phyloP scores from a whole-genome alignment of 2,888 invertebrate species.

The Liopterus haemorrhoidalis region DNA sequence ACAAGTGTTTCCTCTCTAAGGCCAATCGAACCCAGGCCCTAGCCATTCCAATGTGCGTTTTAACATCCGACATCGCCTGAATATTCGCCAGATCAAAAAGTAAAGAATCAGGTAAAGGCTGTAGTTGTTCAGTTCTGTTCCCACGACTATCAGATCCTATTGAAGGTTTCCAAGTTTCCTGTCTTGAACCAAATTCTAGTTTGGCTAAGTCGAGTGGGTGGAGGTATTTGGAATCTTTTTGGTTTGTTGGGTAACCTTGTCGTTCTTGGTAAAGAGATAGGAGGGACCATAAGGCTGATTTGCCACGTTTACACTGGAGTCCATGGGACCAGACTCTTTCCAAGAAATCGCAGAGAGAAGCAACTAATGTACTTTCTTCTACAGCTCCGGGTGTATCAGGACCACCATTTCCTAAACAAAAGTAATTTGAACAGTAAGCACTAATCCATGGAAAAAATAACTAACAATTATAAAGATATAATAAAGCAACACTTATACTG shows the following conservation, averaged over 20 bases:
- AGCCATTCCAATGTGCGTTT: conserved; percentile 93
- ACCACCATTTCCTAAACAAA: conserved; percentile 83
- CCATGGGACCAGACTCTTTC: conserved; percentile 99
- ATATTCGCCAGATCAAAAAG: conserved; percentile 88
- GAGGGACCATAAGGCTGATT: conserved; percentile 96
- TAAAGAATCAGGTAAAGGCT: conserved; percentile 75
- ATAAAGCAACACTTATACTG: too few species aligned
- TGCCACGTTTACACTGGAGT: conserved; percentile 89
- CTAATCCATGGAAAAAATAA: too few species aligned
- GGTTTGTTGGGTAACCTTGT: conserved; percentile 55
- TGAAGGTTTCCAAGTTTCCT: conserved; percentile 42
- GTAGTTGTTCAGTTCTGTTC: conserved; percentile 47
- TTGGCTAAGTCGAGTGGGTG: conserved; percentile 51
- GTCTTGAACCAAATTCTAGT: conserved; percentile 27
- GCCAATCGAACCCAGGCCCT: conserved; percentile 95
- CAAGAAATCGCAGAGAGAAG: conserved; percentile 93
- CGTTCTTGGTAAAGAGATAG: conserved; percentile 82
- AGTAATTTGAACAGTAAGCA: too few species aligned
- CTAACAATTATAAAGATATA: too few species aligned
- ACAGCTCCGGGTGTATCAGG: conserved; percentile 63
- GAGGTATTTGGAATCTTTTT: conserved; percentile 56
- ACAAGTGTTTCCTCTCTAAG: conserved; percentile 91
- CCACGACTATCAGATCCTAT: conserved; percentile 36
- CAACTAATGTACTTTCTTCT: conserved; percentile 96
- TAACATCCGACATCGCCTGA: conserved; percentile 94